Conservation (phyloP, 2,888 invertebrate species). For the Agriopis marginaria region DNA sequence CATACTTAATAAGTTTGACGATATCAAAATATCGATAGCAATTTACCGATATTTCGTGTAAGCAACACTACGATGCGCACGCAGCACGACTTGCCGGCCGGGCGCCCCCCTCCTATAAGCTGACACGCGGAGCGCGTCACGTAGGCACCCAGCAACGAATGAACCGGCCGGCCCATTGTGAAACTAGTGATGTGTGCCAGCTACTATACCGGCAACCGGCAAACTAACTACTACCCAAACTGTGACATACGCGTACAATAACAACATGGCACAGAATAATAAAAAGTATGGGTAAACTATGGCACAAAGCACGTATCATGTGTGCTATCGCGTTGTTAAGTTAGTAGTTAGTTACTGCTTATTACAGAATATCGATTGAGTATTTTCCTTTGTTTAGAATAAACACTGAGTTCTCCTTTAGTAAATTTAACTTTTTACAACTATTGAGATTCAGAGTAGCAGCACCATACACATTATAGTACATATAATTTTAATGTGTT, state of each 20-base stretch:
- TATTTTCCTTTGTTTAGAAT: background rate
- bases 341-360: background rate
- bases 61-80: constrained; percentile 65
- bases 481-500: too few relatives aligned
- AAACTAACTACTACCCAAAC: constrained; percentile 4
- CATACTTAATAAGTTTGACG: background rate
- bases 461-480: too few relatives aligned
- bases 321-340: background rate
- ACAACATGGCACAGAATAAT: constrained; percentile 25
- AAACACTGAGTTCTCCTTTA: background rate
- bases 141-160: constrained; percentile 71
- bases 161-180: constrained; percentile 27
- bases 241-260: constrained; percentile 20
- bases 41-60: background rate
- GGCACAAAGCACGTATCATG: background rate
- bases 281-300: background rate
- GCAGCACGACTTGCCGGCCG: constrained; percentile 75
- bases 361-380: background rate
- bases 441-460: too few relatives aligned
- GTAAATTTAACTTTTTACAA: too few relatives aligned
- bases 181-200: constrained; percentile 27
- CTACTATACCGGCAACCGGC: constrained; percentile 10
- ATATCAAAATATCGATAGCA: background rate
- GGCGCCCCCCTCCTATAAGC: constrained; percentile 58
- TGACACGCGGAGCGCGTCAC: constrained; percentile 82